phyloP scores from a whole-genome alignment of 2,888 invertebrate genomes.

The Eristalis tenax region DNA sequence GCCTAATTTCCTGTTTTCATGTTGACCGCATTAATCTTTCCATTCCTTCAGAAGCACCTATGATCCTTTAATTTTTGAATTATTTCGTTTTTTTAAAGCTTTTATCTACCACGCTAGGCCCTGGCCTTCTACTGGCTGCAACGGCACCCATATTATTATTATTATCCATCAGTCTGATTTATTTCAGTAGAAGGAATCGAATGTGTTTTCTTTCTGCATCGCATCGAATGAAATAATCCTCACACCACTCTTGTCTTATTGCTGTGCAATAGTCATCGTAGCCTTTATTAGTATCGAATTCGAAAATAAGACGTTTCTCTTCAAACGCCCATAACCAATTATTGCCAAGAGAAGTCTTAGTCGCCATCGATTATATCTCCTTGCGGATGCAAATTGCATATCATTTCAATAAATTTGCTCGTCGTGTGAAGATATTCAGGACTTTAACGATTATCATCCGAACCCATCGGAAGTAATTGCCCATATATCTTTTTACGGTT shows the following conservation, averaged over 20 bases:
- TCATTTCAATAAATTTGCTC: conserved; percentile 27
- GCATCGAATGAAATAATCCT: background rate
- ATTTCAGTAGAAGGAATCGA: background rate
- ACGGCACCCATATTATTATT: too few species aligned
- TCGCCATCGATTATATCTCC: background rate
- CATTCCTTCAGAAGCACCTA: too few species aligned
- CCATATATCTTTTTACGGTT: conserved; percentile 37
- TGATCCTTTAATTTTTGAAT: too few species aligned
- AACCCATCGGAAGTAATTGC: conserved; percentile 15
- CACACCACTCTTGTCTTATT: background rate
- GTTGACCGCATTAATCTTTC: too few species aligned
- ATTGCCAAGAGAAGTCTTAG: background rate
- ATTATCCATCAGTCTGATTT: background rate
- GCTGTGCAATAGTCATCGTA: background rate
- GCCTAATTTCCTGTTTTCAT: too few species aligned
- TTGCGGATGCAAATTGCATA: conserved; percentile 29
- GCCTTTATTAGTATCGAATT: background rate
- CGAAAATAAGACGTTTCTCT: background rate
- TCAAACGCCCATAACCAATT: background rate
- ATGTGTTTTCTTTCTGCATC: too few species aligned
- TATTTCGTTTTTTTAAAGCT: too few species aligned
- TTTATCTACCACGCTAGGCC: too few species aligned
- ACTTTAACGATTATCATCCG: conserved; percentile 19
- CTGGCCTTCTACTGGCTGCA: too few species aligned
- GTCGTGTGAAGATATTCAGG: conserved; percentile 30